Evolutionary conservation across 1,140 invertebrate species (phyloP).

Genomic region (Agrypnia vestita): DNA sequence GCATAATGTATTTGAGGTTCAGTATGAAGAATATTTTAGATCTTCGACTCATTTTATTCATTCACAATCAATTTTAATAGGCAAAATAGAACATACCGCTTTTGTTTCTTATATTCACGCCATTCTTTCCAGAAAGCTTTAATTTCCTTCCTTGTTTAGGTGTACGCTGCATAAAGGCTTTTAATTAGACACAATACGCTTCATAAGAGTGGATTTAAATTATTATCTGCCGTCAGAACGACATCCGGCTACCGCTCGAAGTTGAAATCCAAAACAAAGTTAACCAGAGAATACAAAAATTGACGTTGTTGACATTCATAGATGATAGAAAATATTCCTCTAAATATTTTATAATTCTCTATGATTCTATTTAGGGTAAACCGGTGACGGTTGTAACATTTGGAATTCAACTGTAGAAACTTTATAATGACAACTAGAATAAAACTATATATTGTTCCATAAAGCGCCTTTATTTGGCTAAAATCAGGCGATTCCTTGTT

Average conservation of each 20-base stretch:
- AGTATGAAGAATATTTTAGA: no score
- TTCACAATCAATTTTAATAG: no score
- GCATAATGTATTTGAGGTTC: no score
- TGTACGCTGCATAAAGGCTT: conserved; percentile 45
- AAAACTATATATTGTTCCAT: no score
- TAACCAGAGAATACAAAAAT: no score
- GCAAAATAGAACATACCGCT: conserved; percentile 28
- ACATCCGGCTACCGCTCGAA: not conserved
- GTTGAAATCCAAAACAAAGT: conserved; percentile 16
- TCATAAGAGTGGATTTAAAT: not conserved
- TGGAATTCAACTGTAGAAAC: no score
- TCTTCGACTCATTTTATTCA: no score
- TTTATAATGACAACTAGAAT: no score
- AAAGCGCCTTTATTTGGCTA: no score
- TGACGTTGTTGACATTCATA: conserved; percentile 40
- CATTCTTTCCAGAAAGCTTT: conserved; percentile 42
- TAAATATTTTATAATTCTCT: not conserved
- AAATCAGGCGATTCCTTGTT: no score
- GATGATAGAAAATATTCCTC: not conserved
- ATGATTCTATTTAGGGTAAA: no score
- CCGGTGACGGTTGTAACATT: no score
- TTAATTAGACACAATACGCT: not conserved
- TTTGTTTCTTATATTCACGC: conserved; percentile 32
- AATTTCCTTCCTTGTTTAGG: conserved; percentile 49
- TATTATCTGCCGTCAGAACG: not conserved